Evolutionary conservation across 2,888 invertebrate species (phyloP).

Genomic region (Crossocerus cetratus): DNA sequence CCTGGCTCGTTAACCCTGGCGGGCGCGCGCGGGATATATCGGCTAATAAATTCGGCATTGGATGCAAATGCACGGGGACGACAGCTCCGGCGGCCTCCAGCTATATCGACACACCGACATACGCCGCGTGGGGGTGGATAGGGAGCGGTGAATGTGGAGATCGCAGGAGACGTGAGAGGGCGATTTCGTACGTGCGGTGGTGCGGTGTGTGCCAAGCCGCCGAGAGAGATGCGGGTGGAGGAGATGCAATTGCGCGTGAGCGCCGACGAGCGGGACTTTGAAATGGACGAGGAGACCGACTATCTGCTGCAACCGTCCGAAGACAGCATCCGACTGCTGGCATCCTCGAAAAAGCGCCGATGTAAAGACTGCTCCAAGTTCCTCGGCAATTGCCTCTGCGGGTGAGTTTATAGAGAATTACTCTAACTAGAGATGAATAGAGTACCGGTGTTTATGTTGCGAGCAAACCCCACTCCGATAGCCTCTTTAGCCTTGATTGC

Average conservation of each 20-base stretch:
- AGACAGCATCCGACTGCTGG: constrained; percentile 69
- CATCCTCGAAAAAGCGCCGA: constrained; percentile 62
- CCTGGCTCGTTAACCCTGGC: not conserved
- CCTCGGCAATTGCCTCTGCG: constrained; percentile 68
- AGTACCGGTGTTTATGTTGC: too few species aligned
- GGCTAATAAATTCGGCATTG: not conserved
- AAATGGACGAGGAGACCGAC: constrained; percentile 76
- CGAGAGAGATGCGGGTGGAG: constrained; percentile 73
- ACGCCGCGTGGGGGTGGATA: too few species aligned
- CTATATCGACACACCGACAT: too few species aligned
- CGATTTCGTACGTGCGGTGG: constrained; percentile 26
- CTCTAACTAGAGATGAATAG: too few species aligned
- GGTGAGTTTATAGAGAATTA: constrained; percentile 63
- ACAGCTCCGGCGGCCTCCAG: not conserved
- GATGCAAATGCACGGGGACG: not conserved
- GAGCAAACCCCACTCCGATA: too few species aligned
- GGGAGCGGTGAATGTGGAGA: too few species aligned
- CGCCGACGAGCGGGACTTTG: constrained; percentile 75
- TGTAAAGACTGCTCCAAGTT: constrained; percentile 68
- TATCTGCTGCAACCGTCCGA: constrained; percentile 73
- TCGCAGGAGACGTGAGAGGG: not conserved
- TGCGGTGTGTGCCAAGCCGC: constrained; percentile 34
- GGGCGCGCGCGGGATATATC: not conserved
- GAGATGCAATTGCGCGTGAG: constrained; percentile 74
- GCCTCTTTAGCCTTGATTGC: too few species aligned